Conservation (phyloP, 2,113 vertebrate genomes). For the Pedionomus torquatus region DNA sequence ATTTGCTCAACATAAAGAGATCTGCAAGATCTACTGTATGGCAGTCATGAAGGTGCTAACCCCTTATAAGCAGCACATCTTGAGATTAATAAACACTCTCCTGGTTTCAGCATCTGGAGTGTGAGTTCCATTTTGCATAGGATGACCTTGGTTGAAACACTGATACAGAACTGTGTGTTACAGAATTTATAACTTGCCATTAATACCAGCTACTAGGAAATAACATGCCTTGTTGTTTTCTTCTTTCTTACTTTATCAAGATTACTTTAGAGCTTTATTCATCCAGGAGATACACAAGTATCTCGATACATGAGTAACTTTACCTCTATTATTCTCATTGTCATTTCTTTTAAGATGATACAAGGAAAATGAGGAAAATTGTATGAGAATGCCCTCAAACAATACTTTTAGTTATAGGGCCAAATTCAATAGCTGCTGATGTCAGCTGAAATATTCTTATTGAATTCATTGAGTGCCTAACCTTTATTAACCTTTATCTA, state of each 20-base stretch:
- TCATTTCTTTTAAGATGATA: background rate
- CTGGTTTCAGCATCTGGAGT: conserved; percentile 61
- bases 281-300: conserved; percentile 33
- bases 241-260: conserved; percentile 35
- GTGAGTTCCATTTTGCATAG: conserved; percentile 64
- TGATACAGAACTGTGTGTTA: background rate
- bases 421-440: background rate
- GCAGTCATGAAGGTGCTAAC: background rate
- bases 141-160: conserved; percentile 69
- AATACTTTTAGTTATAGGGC: background rate
- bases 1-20: conserved; percentile 33
- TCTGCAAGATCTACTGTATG: background rate
- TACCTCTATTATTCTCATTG: background rate
- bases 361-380: background rate
- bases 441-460: background rate
- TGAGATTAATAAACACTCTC: conserved; percentile 76
- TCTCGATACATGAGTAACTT: too few relatives aligned
- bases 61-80: conserved; percentile 52
- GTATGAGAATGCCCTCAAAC: background rate
- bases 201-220: conserved; percentile 41
- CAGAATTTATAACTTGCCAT: conserved; percentile 58
- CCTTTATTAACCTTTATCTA: conserved; percentile 4
- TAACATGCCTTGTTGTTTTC: background rate
- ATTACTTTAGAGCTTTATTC: conserved; percentile 25
- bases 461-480: conserved; percentile 11